phyloP scores from a whole-genome alignment of 2,113 vertebrate species.

The Oncorhynchus masou region DNA sequence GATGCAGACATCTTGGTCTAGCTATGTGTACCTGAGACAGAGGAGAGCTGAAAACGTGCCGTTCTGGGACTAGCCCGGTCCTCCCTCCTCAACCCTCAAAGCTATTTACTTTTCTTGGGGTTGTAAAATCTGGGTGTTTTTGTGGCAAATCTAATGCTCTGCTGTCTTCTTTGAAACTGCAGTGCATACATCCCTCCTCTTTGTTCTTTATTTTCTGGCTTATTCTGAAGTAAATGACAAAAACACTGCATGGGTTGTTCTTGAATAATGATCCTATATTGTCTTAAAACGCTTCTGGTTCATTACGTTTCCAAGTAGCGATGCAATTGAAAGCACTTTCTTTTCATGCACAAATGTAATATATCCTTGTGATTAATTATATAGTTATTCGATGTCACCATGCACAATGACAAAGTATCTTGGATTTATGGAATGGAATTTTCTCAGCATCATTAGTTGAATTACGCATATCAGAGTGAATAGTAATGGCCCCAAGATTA shows the following conservation, averaged over 20 bases:
- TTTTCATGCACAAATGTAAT: neutral
- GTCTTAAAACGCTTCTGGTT: neutral
- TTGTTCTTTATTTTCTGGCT: slow-evolving; percentile 14
- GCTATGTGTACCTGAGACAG: neutral
- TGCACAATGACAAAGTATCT: slow-evolving; percentile 2
- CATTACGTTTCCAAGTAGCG: neutral
- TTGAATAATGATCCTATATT: neutral
- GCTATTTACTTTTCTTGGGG: slow-evolving; percentile 29
- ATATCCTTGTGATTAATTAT: neutral
- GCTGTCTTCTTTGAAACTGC: slow-evolving; percentile 6
- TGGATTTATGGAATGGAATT: slow-evolving; percentile 30
- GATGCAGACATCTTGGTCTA: neutral
- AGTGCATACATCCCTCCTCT: neutral
- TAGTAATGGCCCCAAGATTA: slow-evolving; percentile 20
- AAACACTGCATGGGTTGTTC: neutral
- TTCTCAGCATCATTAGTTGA: slow-evolving; percentile 48
- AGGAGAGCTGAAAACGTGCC: slow-evolving; percentile 14
- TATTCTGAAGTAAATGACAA: neutral
- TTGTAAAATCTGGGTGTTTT: slow-evolving; percentile 14
- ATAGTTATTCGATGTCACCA: slow-evolving; percentile 9
- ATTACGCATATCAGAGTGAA: slow-evolving; percentile 35
- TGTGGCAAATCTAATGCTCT: slow-evolving; percentile 10
- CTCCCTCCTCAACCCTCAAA: neutral
- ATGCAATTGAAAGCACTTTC: neutral
- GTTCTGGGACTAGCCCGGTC: slow-evolving; percentile 12